Conservation (phyloP, 2,797 vertebrate species). For the Sciurus carolinensis region DNA sequence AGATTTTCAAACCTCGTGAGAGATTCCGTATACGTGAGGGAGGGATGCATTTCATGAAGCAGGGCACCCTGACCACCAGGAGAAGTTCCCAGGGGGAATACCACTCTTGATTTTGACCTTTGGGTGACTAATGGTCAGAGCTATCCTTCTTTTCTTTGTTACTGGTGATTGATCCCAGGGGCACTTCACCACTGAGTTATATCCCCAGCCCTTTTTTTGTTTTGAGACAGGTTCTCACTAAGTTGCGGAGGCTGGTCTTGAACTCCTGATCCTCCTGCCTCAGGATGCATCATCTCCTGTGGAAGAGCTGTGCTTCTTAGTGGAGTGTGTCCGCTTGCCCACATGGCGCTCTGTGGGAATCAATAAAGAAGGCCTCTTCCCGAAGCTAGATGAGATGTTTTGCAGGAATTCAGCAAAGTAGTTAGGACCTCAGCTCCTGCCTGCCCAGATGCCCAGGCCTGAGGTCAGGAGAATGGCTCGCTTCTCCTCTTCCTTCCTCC, state of each 20-base stretch:
- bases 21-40: accelerated
- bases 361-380: background rate
- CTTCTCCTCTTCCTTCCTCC: background rate
- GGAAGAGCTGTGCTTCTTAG: background rate
- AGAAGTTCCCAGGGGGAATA: background rate
- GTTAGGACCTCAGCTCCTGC: background rate
- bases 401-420: background rate
- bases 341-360: background rate
- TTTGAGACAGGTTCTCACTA: background rate
- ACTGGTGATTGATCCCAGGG: too few relatives aligned
- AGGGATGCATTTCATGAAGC: background rate
- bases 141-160: background rate
- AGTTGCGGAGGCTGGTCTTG: background rate
- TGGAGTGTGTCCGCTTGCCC: background rate
- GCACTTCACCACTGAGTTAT: too few relatives aligned
- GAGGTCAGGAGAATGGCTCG: background rate
- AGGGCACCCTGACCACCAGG: accelerated
- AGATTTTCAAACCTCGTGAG: background rate
- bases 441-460: background rate
- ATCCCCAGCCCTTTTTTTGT: background rate
- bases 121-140: background rate
- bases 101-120: background rate
- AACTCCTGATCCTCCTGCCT: background rate
- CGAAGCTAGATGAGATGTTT: background rate
- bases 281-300: background rate